Evolutionary conservation across 2,113 vertebrate genomes (phyloP), one percentile per base, ranked within the genome.

Genomic region (Chaenocephalus aceratus): DNA sequence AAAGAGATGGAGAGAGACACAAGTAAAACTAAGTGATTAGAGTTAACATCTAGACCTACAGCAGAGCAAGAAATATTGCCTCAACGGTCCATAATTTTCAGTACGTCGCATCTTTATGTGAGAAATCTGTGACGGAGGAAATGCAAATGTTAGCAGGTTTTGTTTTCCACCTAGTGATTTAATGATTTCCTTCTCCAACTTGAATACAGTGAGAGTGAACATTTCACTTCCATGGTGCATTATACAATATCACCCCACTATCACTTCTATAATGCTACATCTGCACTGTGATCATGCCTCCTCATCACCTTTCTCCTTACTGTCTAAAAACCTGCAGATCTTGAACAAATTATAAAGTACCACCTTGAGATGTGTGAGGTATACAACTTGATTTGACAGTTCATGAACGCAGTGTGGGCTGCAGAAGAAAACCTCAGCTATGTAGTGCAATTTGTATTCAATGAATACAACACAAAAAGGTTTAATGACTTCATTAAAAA

Each of bases 101-200:
- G 59, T 68, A 45, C 14, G 1, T 48, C 54, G 36, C 26, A 16
- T 65, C 14, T 78, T 7, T 3, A 15, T 11, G 46, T 48, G 30
- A 74, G 6, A 78, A n/a, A 45, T 66, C 16, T 34, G 23, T 10
- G 46, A 12, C 16, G 7, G 57, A 70, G 34, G 48, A 23, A 74
- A 72, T 54, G 18, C 63, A 61, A 64, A 70, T 41, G 62, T 73
- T 70, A 62, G 46, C 48, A 51, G 45, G 2, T 71, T 76, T 48
- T 54, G 14, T 75, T 65, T 66, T 53, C 58, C 61, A 23, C n/a
- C 45, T 9, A 14, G 53, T 60, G 74, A 59, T 80, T 82, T 71
- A 75, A 77, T 67, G 52, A 77, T 80, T 65, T 34, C 16, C 13
- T 58, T 54, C 60, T 72, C 66, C 60, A 62, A 63, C 82, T 76